These are phyloP conservation scores for sheep (Ovis aries) DNA, from an alignment of 2,113 vertebrate genomes.

Conservation along the genomic window DNA sequence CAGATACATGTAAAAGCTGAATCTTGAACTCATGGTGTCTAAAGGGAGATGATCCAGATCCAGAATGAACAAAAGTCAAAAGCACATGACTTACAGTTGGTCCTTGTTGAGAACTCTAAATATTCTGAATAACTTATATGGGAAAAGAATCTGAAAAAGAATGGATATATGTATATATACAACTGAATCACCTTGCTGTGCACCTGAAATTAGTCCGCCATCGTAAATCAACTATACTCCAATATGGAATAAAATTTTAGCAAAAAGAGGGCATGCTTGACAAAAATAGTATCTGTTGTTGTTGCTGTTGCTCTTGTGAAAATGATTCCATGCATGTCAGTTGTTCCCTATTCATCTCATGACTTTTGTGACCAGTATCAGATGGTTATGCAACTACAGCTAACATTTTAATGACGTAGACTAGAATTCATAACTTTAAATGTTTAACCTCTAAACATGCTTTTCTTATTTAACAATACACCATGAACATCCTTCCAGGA, in stretches of 20 bases:
- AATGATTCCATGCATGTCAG: background rate
- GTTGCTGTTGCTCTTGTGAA: background rate
- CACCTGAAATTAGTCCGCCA: background rate
- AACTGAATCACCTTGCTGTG: background rate
- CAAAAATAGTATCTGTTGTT: background rate
- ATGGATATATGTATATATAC: background rate
- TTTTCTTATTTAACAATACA: background rate
- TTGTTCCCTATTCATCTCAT: background rate
- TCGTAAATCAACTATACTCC: background rate
- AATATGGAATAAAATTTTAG: background rate
- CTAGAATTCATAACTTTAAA: background rate
- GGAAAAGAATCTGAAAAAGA: background rate
- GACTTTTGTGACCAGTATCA: background rate
- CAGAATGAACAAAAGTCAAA: background rate
- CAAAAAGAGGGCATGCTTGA: background rate
- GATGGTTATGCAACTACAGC: background rate
- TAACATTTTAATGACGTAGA: background rate
- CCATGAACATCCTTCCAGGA: background rate
- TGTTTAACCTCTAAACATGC: background rate
- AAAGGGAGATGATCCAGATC: background rate
- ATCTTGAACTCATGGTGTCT: background rate
- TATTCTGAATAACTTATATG: background rate
- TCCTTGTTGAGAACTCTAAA: background rate
- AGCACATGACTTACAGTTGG: background rate
- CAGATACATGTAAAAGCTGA: background rate